Evolutionary conservation across 2,797 vertebrate species (phyloP).

Genomic region (Sebastes taczanowskii): DNA sequence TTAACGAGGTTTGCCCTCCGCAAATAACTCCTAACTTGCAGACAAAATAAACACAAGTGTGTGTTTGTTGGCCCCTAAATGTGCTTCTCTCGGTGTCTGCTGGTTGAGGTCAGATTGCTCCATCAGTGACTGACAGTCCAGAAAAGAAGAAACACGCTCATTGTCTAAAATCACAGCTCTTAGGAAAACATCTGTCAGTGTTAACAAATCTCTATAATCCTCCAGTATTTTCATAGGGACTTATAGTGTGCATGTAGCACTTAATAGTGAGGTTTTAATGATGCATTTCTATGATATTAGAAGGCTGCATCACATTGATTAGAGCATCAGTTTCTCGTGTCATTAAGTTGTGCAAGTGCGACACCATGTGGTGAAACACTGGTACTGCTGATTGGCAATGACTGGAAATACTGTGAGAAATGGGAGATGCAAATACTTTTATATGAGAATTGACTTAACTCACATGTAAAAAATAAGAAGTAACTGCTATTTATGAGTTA

Average conservation of each 20-base stretch:
- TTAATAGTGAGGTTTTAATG: slow-evolving; percentile 13
- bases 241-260: not conserved
- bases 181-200: slow-evolving; percentile 29
- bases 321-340: not conserved
- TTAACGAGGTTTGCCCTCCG: slow-evolving; percentile 79
- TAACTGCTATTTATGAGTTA: not conserved
- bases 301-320: not conserved
- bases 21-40: slow-evolving; percentile 78
- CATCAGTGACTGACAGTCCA: slow-evolving; percentile 33
- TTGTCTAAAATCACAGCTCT: slow-evolving; percentile 28
- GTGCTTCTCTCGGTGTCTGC: slow-evolving; percentile 39
- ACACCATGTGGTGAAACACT: slow-evolving; percentile 49
- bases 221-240: slow-evolving; percentile 34
- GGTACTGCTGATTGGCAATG: not conserved
- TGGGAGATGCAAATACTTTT: not conserved
- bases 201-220: slow-evolving; percentile 57
- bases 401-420: not conserved
- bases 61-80: slow-evolving; percentile 72
- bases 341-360: slow-evolving; percentile 48
- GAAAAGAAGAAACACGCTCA: not conserved
- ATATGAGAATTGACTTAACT: not conserved
- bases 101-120: slow-evolving; percentile 49
- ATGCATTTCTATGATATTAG: not conserved
- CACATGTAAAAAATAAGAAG: not conserved
- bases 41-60: slow-evolving; percentile 77